phyloP scores from a whole-genome alignment of 1,140 invertebrate species.

The Bombus ignitus region DNA sequence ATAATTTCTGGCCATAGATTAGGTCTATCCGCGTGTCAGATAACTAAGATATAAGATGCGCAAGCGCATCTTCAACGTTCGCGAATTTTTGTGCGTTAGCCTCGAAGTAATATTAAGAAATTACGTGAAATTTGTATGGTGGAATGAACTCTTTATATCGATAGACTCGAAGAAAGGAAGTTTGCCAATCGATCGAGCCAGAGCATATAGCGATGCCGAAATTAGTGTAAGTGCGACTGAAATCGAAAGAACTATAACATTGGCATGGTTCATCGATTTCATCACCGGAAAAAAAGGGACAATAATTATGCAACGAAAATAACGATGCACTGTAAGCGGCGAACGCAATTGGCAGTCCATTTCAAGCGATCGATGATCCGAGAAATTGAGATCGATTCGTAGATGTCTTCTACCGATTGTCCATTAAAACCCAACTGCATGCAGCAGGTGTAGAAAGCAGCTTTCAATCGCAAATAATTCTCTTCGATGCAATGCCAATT shows the following conservation, averaged over 20 bases:
- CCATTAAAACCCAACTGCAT: background rate
- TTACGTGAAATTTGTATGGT: background rate
- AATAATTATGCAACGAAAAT: background rate
- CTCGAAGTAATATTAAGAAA: background rate
- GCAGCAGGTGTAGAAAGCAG: background rate
- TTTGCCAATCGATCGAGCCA: background rate
- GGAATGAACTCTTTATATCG: background rate
- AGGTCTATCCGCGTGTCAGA: background rate
- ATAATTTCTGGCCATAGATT: background rate
- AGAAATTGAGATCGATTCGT: slow-evolving; percentile 23
- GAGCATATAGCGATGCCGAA: background rate
- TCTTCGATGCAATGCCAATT: background rate
- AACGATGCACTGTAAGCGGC: background rate
- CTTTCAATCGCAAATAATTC: background rate
- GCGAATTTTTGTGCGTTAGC: background rate
- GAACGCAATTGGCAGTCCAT: background rate
- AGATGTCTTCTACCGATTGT: background rate
- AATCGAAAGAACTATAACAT: slow-evolving; percentile 8
- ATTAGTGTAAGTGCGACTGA: background rate
- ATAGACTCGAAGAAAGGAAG: background rate
- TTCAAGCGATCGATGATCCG: slow-evolving; percentile 19
- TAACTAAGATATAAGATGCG: slow-evolving; percentile 1
- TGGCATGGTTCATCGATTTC: slow-evolving; percentile 16
- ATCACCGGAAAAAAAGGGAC: background rate
- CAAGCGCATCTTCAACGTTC: background rate